phyloP scores from a whole-genome alignment of 2,113 vertebrate species.

The Callithrix jacchus region DNA sequence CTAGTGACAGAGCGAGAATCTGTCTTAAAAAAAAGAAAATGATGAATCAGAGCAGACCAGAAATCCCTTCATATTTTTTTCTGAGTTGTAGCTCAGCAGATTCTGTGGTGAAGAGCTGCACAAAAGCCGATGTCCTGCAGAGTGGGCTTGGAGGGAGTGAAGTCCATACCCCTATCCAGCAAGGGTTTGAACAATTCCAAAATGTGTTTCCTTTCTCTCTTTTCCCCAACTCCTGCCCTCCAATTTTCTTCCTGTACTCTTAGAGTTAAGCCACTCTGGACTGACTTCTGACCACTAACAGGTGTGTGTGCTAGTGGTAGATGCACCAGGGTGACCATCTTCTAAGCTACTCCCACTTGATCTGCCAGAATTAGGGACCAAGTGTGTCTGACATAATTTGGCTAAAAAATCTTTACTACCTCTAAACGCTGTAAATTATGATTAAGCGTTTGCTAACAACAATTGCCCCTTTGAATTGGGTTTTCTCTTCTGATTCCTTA shows the following conservation, averaged over 20 bases:
- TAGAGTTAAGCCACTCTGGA: background rate
- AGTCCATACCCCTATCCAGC: background rate
- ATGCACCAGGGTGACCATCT: background rate
- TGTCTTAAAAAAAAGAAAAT: too few species aligned
- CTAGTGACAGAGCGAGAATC: too few species aligned
- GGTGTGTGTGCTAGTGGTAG: background rate
- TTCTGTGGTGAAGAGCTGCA: background rate
- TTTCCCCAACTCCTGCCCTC: background rate
- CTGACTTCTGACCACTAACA: background rate
- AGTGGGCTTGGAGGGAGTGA: background rate
- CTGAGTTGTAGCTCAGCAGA: background rate
- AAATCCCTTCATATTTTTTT: background rate
- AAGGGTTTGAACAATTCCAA: background rate
- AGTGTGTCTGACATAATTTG: conserved; percentile 26
- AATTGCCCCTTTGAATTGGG: conserved; percentile 36
- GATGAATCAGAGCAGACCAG: background rate
- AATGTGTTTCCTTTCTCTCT: background rate
- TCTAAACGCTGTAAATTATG: conserved; percentile 3
- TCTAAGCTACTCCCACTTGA: background rate
- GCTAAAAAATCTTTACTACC: conserved; percentile 1
- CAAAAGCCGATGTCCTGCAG: background rate
- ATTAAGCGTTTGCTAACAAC: conserved; percentile 36
- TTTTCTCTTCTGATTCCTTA: conserved; percentile 46
- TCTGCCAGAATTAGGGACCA: background rate
- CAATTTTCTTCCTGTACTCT: background rate